Percentiles rank a stretch among this genome's conserved stretches.
Conservation (phyloP, 1,140 invertebrate genomes). For the Drosophila quadrilineata region DNA sequence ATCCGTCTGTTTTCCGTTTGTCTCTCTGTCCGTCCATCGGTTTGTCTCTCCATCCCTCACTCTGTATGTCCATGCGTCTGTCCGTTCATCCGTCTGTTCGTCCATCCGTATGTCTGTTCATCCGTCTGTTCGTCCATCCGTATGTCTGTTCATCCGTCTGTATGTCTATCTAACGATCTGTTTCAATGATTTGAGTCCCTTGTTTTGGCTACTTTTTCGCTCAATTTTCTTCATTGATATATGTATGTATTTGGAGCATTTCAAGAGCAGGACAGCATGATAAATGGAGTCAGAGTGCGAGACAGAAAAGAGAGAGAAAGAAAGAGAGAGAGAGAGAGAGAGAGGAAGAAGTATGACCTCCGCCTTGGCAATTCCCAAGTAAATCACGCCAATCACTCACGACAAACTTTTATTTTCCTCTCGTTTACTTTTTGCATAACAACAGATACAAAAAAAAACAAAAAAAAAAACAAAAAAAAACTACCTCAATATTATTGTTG, state of each 20-base stretch:
- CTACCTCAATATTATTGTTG: no score
- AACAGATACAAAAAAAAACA: conserved; percentile 21
- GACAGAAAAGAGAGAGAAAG: not conserved
- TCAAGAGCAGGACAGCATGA: not conserved
- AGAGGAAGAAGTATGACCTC: conserved; percentile 11
- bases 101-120: not conserved
- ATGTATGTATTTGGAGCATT: no score
- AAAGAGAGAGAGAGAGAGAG: not conserved
- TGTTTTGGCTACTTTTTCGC: conserved; percentile 65
- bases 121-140: no score
- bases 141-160: conserved; percentile 25
- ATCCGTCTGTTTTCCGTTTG: conserved; percentile 21
- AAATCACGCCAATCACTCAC: conserved; percentile 65
- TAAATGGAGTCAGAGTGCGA: not conserved
- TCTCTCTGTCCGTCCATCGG: no score
- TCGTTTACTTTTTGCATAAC: no score
- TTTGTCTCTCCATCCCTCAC: conserved; percentile 26
- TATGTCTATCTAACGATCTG: not conserved
- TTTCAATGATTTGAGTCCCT: conserved; percentile 35
- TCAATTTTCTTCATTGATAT: no score
- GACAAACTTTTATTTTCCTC: no score
- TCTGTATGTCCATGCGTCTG: not conserved
- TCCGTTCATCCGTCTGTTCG: conserved; percentile 21
- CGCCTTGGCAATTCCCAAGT: conserved; percentile 48
- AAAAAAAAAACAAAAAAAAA: conserved; percentile 29